A percentile compares a stretch with the other conserved stretches of the same genome.
Conservation (phyloP, 2,888 invertebrate species). For the Platycheirus rosarum region DNA sequence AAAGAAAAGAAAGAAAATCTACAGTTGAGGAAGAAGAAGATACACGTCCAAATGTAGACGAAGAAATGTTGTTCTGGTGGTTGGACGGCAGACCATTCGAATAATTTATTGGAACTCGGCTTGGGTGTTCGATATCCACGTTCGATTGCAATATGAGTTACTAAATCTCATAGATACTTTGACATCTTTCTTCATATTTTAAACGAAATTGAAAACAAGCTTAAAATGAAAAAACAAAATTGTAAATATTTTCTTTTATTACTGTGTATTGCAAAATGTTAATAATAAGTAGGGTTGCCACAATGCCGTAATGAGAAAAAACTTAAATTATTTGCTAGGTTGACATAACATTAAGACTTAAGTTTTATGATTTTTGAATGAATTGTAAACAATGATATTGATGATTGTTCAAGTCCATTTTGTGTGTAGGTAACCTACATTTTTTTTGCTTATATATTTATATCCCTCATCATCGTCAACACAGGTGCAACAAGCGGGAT, state of each 20-base stretch:
- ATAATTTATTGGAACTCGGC: background rate
- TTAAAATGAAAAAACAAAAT: slow-evolving; percentile 24
- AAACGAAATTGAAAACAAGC: slow-evolving; percentile 16
- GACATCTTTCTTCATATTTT: slow-evolving; percentile 22
- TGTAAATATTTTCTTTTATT: background rate
- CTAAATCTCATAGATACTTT: slow-evolving; percentile 31
- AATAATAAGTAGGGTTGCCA: background rate
- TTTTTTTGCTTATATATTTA: too few relatives aligned
- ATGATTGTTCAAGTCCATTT: too few relatives aligned
- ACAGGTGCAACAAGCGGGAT: too few relatives aligned
- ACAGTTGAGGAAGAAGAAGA: slow-evolving; percentile 28
- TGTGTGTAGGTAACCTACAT: too few relatives aligned
- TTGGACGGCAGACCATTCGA: background rate
- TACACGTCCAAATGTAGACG: background rate
- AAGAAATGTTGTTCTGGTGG: slow-evolving; percentile 1
- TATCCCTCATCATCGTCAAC: too few relatives aligned
- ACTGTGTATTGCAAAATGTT: background rate
- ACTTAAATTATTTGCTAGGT: too few relatives aligned
- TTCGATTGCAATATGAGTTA: slow-evolving; percentile 48
- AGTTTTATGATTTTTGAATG: too few relatives aligned
- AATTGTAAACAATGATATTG: too few relatives aligned
- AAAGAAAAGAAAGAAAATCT: slow-evolving; percentile 33
- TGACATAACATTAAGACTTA: too few relatives aligned
- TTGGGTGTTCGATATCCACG: slow-evolving; percentile 15
- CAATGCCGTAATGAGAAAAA: too few relatives aligned